phyloP scores from a whole-genome alignment of 2,888 invertebrate species.

The Timandra comae region DNA sequence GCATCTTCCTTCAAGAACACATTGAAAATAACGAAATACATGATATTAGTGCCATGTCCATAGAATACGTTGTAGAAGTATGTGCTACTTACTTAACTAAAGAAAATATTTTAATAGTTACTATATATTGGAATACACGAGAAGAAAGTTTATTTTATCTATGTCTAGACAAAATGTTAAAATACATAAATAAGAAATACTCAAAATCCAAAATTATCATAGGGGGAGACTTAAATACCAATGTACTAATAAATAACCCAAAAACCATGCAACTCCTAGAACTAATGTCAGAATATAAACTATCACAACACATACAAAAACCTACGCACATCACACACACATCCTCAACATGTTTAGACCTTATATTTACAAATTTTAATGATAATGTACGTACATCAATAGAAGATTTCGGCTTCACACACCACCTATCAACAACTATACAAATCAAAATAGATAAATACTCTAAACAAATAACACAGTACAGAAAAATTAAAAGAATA shows the following conservation, averaged over 20 bases:
- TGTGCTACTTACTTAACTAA: slow-evolving; percentile 7
- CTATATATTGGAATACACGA: slow-evolving; percentile 13
- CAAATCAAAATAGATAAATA: neutral
- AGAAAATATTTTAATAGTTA: slow-evolving; percentile 4
- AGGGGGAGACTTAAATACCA: neutral
- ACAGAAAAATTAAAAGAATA: neutral
- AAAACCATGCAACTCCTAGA: slow-evolving; percentile 2
- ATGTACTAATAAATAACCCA: neutral
- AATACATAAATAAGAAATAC: slow-evolving; percentile 2
- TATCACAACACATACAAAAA: slow-evolving; percentile 5
- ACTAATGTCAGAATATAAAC: slow-evolving; percentile 4
- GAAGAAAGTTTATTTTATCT: slow-evolving; percentile 6
- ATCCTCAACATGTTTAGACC: slow-evolving; percentile 8
- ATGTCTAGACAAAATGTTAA: slow-evolving; percentile 1
- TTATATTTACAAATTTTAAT: slow-evolving; percentile 8
- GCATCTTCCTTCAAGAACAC: slow-evolving; percentile 7
- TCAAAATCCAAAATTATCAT: slow-evolving; percentile 5
- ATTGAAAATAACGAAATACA: slow-evolving; percentile 1
- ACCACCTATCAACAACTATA: slow-evolving; percentile 2
- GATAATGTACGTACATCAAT: neutral
- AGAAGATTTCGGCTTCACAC: slow-evolving; percentile 3
- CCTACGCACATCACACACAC: slow-evolving; percentile 5
- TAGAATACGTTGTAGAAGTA: slow-evolving; percentile 13
- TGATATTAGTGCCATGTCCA: slow-evolving; percentile 8
- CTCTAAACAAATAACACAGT: neutral